phyloP scores from a whole-genome alignment of 35 echinoderm and acorn worm genomes.

The Lytechinus pictus region DNA sequence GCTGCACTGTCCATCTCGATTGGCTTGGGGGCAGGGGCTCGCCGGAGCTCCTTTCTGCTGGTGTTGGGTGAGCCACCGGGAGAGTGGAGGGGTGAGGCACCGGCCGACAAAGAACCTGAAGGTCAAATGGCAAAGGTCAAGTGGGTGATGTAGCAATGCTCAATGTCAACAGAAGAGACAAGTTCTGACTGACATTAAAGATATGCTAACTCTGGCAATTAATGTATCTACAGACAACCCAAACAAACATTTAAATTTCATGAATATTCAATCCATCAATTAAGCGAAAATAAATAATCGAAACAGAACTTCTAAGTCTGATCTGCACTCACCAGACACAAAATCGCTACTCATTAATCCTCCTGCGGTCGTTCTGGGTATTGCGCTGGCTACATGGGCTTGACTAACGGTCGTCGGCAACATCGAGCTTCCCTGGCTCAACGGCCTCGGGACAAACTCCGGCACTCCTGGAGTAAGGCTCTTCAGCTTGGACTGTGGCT shows the following conservation, averaged over 20 bases:
- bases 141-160: too few species aligned
- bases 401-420: not conserved
- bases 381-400: not conserved
- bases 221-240: too few species aligned
- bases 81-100: slow-evolving; percentile 91
- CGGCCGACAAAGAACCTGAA: slow-evolving; percentile 89
- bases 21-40: slow-evolving; percentile 49
- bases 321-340: slow-evolving; percentile 17
- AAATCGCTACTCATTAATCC: slow-evolving; percentile 38
- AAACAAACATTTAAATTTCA: too few species aligned
- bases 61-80: slow-evolving; percentile 81
- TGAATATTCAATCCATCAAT: too few species aligned
- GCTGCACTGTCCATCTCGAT: slow-evolving; percentile 65
- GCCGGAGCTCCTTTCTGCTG: slow-evolving; percentile 61
- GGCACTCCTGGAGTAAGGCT: slow-evolving; percentile 74
- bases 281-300: too few species aligned
- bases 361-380: not conserved
- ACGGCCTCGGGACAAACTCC: slow-evolving; percentile 80
- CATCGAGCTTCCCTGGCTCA: slow-evolving; percentile 35
- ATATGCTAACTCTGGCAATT: too few species aligned
- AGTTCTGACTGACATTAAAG: too few species aligned
- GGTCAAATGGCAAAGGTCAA: not conserved
- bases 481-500: slow-evolving; percentile 49
- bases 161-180: too few species aligned
- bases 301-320: too few species aligned